Percentiles rank a stretch among this genome's conserved stretches.
Evolutionary conservation across 2,797 vertebrate species (phyloP).

Genomic region (Mormyrops boulengeri): DNA sequence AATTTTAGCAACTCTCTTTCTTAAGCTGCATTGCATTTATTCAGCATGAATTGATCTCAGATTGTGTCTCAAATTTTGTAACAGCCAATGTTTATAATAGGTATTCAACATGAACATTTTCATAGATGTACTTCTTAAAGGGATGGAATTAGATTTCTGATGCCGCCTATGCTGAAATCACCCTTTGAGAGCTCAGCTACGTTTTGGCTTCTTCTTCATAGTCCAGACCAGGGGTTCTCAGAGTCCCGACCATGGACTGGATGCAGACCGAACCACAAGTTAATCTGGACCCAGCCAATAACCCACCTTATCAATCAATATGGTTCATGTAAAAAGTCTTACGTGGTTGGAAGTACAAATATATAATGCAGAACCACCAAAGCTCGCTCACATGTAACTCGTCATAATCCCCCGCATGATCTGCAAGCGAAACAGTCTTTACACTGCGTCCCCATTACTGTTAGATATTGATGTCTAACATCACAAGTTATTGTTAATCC

Average conservation of each 20-base stretch:
- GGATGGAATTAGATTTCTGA: not conserved
- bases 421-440: not conserved
- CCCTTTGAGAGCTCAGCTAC: not conserved
- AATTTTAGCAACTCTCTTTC: not conserved
- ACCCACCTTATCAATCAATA: not conserved
- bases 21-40: not conserved
- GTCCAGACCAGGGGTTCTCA: not conserved
- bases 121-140: not conserved
- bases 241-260: not conserved
- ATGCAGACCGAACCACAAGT: not conserved
- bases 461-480: not conserved
- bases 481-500: not conserved
- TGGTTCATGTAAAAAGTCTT: not conserved
- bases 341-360: not conserved
- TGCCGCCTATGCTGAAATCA: not conserved
- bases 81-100: not conserved
- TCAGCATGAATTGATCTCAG: not conserved
- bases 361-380: not conserved
- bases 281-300: not conserved
- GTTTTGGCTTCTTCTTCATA: not conserved
- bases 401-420: not conserved
- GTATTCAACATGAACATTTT: not conserved
- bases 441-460: not conserved
- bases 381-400: not conserved
- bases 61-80: not conserved